These are phyloP conservation scores for Cynaeus angustus DNA, from an alignment of 2,888 invertebrate species.

Conservation along the genomic window DNA sequence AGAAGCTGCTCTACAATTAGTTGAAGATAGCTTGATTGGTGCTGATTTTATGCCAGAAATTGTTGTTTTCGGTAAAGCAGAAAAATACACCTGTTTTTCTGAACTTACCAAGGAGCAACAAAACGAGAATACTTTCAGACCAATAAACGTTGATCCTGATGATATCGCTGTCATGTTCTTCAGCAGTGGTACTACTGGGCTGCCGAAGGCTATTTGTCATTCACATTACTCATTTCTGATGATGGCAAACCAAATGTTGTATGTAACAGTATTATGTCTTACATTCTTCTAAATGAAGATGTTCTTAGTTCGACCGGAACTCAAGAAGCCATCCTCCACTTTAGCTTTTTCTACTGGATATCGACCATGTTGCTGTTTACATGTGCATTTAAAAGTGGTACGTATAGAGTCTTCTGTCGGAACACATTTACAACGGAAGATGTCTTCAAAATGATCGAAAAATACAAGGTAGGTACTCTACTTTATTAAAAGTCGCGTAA, in stretches of 20 bases:
- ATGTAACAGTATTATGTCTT: neutral
- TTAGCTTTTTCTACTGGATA: conserved; percentile 63
- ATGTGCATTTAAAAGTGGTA: conserved; percentile 54
- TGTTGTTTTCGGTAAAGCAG: conserved; percentile 55
- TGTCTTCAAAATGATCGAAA: conserved; percentile 53
- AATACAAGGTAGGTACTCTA: conserved; percentile 54
- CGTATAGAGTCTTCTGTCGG: conserved; percentile 53
- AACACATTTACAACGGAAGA: conserved; percentile 53
- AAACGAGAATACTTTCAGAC: conserved; percentile 50
- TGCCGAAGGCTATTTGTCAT: conserved; percentile 63
- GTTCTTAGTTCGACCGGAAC: neutral
- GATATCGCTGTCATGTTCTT: conserved; percentile 62
- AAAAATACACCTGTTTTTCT: too few species aligned
- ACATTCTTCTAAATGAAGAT: too few species aligned
- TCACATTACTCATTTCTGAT: conserved; percentile 53
- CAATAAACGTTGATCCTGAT: conserved; percentile 31
- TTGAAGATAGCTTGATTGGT: conserved; percentile 53
- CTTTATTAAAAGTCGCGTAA: neutral
- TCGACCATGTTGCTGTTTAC: conserved; percentile 55
- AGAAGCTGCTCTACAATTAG: conserved; percentile 48
- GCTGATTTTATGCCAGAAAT: conserved; percentile 52
- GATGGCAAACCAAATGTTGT: conserved; percentile 1
- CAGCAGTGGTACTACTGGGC: conserved; percentile 66
- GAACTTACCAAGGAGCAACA: neutral
- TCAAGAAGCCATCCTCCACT: conserved; percentile 40